These are phyloP conservation scores for Pocillopora grandis DNA, from an alignment of 92 coral and sea anemone genomes.

Conservation along the genomic window DNA sequence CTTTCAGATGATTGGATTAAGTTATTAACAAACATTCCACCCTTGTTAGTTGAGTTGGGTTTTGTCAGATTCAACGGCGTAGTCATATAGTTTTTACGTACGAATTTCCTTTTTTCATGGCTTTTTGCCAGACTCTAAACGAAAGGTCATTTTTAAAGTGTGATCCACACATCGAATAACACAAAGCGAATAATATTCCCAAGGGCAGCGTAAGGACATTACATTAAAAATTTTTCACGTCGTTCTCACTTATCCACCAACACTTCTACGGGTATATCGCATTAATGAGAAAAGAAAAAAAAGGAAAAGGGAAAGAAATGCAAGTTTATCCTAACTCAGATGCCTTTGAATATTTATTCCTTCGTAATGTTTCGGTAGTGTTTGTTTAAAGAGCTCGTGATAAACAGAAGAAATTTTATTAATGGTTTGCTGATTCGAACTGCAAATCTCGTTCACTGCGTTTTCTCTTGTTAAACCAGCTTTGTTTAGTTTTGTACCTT, in stretches of 20 bases:
- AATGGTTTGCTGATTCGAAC: conserved; percentile 27
- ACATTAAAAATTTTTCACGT: conserved; percentile 42
- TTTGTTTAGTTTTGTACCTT: conserved; percentile 60
- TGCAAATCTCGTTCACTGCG: conserved; percentile 28
- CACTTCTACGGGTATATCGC: conserved; percentile 5
- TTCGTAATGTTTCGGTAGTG: not conserved
- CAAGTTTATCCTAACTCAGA: not conserved
- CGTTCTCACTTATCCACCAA: conserved; percentile 50
- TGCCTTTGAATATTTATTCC: not conserved
- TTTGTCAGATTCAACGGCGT: conserved; percentile 26
- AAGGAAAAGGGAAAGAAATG: not conserved
- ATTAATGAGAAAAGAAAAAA: not conserved
- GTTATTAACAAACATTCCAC: conserved; percentile 72
- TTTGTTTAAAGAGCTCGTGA: not conserved
- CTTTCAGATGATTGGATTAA: conserved; percentile 78
- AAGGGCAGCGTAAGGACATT: conserved; percentile 11
- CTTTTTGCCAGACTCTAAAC: conserved; percentile 54
- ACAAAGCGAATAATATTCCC: conserved; percentile 4
- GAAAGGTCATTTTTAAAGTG: conserved; percentile 10
- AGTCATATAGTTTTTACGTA: conserved; percentile 13
- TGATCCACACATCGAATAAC: not conserved
- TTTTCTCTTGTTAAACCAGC: conserved; percentile 52
- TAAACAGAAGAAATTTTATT: not conserved
- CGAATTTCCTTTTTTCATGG: conserved; percentile 17
- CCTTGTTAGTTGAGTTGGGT: conserved; percentile 39